A percentile compares a stretch with the other conserved stretches of the same genome.
These are phyloP conservation scores for Suricata suricatta DNA, from an alignment of 2,113 vertebrate species.

Conservation along the genomic window DNA sequence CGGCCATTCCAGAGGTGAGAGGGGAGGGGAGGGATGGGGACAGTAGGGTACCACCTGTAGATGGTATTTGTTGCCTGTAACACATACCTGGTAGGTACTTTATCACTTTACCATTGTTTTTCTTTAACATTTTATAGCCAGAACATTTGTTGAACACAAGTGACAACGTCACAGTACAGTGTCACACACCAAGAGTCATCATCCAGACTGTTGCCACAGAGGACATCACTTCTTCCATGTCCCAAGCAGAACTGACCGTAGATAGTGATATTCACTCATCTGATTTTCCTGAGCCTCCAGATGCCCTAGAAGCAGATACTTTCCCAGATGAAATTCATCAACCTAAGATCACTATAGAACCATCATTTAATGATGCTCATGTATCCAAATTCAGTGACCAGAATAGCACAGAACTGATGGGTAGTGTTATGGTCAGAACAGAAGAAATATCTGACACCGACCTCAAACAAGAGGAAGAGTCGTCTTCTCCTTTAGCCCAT, in stretches of 20 bases:
- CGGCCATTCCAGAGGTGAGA: not conserved
- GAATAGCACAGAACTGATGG: conserved; percentile 85
- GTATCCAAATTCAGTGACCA: conserved; percentile 86
- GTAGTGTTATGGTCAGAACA: conserved; percentile 85
- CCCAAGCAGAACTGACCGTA: conserved; percentile 89
- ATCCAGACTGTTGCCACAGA: conserved; percentile 95
- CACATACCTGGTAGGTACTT: not conserved
- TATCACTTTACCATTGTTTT: conserved; percentile 20
- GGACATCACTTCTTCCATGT: conserved; percentile 89
- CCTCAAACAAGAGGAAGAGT: conserved; percentile 83
- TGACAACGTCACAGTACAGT: conserved; percentile 93
- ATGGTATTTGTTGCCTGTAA: not conserved
- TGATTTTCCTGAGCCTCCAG: conserved; percentile 83
- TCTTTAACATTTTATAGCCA: conserved; percentile 84
- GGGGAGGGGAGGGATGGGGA: not conserved
- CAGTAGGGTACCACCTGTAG: not conserved
- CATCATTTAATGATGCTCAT: conserved; percentile 79
- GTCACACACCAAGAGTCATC: conserved; percentile 93
- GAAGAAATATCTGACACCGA: conserved; percentile 81
- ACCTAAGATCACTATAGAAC: conserved; percentile 82
- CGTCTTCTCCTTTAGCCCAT: conserved; percentile 82
- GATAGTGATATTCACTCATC: conserved; percentile 85
- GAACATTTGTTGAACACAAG: conserved; percentile 92
- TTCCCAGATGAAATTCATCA: conserved; percentile 85
- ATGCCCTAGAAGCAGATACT: conserved; percentile 83